Conservation (phyloP, 2,113 vertebrate genomes). For the Polypterus senegalus region DNA sequence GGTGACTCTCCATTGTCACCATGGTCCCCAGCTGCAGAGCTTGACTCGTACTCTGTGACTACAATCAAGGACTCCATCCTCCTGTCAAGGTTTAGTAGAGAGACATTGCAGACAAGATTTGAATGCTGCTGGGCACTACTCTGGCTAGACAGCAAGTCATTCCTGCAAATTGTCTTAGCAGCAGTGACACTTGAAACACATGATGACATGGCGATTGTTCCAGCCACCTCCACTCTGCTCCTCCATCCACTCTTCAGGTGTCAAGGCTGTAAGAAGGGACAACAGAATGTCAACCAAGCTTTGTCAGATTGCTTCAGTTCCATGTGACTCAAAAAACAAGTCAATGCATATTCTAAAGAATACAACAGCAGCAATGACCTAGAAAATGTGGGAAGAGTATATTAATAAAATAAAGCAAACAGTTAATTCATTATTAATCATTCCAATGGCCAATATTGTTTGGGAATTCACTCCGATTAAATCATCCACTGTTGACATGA, state of each 20-base stretch:
- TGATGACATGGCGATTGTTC: slow-evolving; percentile 58
- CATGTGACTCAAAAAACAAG: too few relatives aligned
- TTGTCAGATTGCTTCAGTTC: too few relatives aligned
- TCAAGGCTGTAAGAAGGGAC: slow-evolving; percentile 1
- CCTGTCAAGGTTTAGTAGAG: slow-evolving; percentile 35
- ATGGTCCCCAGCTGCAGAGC: slow-evolving; percentile 28
- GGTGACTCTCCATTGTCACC: slow-evolving; percentile 33
- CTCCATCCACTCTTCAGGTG: slow-evolving; percentile 32
- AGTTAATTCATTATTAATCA: too few relatives aligned
- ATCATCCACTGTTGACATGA: too few relatives aligned
- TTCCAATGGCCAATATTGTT: too few relatives aligned
- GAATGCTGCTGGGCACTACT: slow-evolving; percentile 31
- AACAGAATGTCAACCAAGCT: background rate
- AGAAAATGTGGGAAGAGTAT: too few relatives aligned
- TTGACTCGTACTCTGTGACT: slow-evolving; percentile 72
- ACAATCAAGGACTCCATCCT: slow-evolving; percentile 86
- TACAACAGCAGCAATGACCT: too few relatives aligned
- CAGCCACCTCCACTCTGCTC: slow-evolving; percentile 32
- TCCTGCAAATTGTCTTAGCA: slow-evolving; percentile 33
- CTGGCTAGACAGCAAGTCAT: slow-evolving; percentile 28
- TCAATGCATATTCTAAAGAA: too few relatives aligned
- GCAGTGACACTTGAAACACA: slow-evolving; percentile 57
- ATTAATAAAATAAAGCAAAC: too few relatives aligned
- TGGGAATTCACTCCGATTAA: too few relatives aligned
- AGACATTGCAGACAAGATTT: slow-evolving; percentile 28